phyloP scores from a whole-genome alignment of 2,113 vertebrate genomes.

The Alosa alosa region DNA sequence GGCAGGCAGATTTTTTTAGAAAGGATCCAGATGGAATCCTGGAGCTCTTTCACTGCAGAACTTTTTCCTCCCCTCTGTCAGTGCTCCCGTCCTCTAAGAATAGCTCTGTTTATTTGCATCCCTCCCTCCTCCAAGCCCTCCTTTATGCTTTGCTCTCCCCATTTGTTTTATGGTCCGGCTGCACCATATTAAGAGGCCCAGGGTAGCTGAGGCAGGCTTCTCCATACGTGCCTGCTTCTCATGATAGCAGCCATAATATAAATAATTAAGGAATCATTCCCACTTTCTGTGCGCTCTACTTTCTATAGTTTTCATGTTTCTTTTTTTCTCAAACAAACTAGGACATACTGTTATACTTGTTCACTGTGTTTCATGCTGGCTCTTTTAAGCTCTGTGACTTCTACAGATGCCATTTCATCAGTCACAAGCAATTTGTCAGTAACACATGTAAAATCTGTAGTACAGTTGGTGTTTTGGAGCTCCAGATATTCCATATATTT shows the following conservation, averaged over 20 bases:
- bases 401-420: neutral
- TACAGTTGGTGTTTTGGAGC: neutral
- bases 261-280: constrained; percentile 7
- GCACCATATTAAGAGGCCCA: neutral
- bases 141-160: neutral
- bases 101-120: constrained; percentile 1
- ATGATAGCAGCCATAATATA: constrained; percentile 1
- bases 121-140: neutral
- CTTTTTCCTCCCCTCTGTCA: neutral
- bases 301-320: neutral
- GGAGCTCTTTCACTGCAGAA: neutral
- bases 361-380: neutral
- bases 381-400: too few relatives aligned
- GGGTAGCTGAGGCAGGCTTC: neutral
- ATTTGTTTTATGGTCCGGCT: neutral
- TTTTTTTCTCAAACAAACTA: neutral
- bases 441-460: neutral
- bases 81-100: neutral
- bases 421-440: neutral
- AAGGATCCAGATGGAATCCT: neutral
- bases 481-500: neutral
- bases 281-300: neutral
- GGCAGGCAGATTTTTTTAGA: neutral
- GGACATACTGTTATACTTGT: neutral
- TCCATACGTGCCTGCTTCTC: neutral